Evolutionary conservation across 2,888 invertebrate species (phyloP).

Genomic region (Drosophila suboccidentalis): DNA sequence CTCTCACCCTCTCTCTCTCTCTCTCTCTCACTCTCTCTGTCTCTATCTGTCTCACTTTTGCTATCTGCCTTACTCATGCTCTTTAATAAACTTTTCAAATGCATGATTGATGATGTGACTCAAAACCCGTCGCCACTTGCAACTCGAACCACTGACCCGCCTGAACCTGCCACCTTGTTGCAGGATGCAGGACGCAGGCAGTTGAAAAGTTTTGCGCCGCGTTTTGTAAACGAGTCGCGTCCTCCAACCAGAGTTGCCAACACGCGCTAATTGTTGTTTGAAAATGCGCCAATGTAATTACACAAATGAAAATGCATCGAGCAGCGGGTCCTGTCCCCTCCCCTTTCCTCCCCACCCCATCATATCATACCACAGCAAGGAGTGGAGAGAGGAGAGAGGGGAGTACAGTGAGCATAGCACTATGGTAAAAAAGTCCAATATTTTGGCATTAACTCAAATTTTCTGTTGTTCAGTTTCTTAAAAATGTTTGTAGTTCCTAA

Average conservation of each 20-base stretch:
- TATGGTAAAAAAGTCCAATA: no score
- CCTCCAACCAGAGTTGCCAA: slow-evolving; percentile 51
- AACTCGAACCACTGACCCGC: slow-evolving; percentile 2
- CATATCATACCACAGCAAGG: no score
- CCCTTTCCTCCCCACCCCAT: background rate
- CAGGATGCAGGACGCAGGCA: slow-evolving; percentile 20
- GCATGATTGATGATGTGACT: slow-evolving; percentile 76
- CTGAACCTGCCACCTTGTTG: slow-evolving; percentile 3
- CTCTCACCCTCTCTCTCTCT: background rate
- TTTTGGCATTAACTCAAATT: no score
- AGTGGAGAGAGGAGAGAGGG: background rate
- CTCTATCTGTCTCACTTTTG: background rate
- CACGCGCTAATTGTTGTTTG: slow-evolving; percentile 74
- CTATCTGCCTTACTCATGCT: slow-evolving; percentile 21
- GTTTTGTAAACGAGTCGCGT: slow-evolving; percentile 69
- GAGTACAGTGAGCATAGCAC: no score
- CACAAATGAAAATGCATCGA: slow-evolving; percentile 70
- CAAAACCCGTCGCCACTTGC: slow-evolving; percentile 13
- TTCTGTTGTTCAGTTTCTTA: no score
- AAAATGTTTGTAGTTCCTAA: no score
- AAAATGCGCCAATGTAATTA: slow-evolving; percentile 75
- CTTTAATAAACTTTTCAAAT: slow-evolving; percentile 76
- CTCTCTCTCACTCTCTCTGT: slow-evolving; percentile 9
- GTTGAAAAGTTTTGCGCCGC: slow-evolving; percentile 60
- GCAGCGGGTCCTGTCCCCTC: background rate